phyloP scores from a whole-genome alignment of 1,140 invertebrate species.

The Cepaea nemoralis region DNA sequence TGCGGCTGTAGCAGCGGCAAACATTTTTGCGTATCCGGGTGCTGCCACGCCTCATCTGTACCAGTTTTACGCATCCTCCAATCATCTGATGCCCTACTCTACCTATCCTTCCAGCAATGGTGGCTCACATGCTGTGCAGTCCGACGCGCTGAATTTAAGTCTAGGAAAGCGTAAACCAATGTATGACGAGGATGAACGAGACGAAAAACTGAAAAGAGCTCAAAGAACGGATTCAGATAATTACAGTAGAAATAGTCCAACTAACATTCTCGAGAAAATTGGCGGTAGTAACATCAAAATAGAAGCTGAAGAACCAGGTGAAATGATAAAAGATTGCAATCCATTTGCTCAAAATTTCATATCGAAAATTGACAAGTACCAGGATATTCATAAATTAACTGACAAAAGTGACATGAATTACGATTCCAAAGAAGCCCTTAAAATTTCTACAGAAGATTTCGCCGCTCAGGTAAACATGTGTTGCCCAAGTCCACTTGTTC shows the following conservation, averaged over 20 bases:
- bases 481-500: constrained; percentile 41
- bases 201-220: not conserved
- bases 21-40: constrained; percentile 43
- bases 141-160: constrained; percentile 65
- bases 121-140: constrained; percentile 51
- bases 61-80: constrained; percentile 52
- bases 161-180: constrained; percentile 35
- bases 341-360: constrained; percentile 6
- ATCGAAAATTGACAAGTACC: not conserved
- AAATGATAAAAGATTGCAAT: not conserved
- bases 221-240: not conserved
- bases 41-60: constrained; percentile 52
- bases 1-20: constrained; percentile 30
- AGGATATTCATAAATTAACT: not conserved
- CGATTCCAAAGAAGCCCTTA: not conserved
- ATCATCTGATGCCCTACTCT: constrained; percentile 47
- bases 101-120: constrained; percentile 49
- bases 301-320: not conserved
- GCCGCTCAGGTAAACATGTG: constrained; percentile 61
- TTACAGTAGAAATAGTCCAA: not conserved
- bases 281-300: not conserved
- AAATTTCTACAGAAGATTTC: constrained; percentile 42
- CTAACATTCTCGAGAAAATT: not conserved
- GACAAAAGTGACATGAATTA: not conserved
- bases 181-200: constrained; percentile 3